Base-by-base conservation (phyloP, 2,113 vertebrate species). In the Uria aalge region DNA sequence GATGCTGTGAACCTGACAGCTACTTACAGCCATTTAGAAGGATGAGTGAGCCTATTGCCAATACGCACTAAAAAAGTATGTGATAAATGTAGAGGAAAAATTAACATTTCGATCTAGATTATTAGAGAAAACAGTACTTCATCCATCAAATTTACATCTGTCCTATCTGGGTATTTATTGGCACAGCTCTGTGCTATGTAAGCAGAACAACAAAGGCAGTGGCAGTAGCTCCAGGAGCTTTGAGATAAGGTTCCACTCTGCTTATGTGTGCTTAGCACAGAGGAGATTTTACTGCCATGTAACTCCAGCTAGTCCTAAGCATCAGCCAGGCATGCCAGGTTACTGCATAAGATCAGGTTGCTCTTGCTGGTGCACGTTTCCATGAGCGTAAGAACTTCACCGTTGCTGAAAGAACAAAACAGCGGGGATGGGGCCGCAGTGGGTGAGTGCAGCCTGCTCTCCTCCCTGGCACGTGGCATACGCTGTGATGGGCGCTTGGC, bases 101-200 rank as follows among this genome's bases (percentile, higher is more conserved):
- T 81, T 91, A 94, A 78, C 76, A 75, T 87, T 96, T 97, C 2
- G 7, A 59, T 86, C 41, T 76, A 69, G 48, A 69, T 92, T 93
- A 64, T 96, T 94, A 94, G 40, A 89, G 56, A 94, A 94, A 92
- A 92, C 40, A 59, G 26, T 57, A 76, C 40, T 87, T 91, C 80
- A 94, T 94, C 80, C 69, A 82, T 95, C 83, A 95, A 73, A 73
- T 90, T 73, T 95, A 66, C 86, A 73, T 81, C 48, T 79, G 40
- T 76, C 45, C 50, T 91, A 36, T 47, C 80, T 59, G 45, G 21
- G 16, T 85, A 30, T 82, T 90, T 95, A 68, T 85, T 5, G 0
- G 24, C 34, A 36, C 8, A 64, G 60, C 26, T 79, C 69, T 79
- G 53, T 16, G 57, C 53, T 78, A 20, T 26, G 11, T 57, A 82